These are phyloP conservation scores for Chiloscyllium plagiosum DNA, from an alignment of 2,113 vertebrate species.

Conservation along the genomic window DNA sequence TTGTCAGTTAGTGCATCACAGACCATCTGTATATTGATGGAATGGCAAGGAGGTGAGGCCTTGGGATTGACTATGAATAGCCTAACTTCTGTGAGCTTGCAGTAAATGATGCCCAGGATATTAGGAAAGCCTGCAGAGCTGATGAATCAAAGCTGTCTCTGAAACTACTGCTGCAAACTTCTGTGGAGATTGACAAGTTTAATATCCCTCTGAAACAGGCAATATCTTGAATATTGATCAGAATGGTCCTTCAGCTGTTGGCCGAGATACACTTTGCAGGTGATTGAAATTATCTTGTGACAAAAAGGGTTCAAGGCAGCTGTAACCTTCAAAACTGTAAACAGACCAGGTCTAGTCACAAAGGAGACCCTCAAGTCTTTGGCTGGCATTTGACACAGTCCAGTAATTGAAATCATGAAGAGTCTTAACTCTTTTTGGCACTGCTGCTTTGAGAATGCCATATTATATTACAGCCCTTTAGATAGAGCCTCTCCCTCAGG, in stretches of 20 bases:
- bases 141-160: not conserved
- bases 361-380: not conserved
- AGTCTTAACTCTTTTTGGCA: not conserved
- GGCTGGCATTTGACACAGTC: not conserved
- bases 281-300: constrained; percentile 10
- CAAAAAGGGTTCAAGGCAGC: not conserved
- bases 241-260: not conserved
- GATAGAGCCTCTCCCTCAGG: not conserved
- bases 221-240: not conserved
- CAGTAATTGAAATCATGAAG: not conserved
- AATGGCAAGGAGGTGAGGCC: not conserved
- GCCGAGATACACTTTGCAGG: not conserved
- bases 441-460: not conserved
- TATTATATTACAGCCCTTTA: not conserved
- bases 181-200: not conserved
- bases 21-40: not conserved
- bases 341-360: not conserved
- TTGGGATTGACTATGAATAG: not conserved
- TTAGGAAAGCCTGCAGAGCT: not conserved
- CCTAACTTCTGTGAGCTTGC: no score
- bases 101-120: not conserved
- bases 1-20: not conserved
- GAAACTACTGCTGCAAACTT: not conserved
- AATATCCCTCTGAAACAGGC: not conserved
- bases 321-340: not conserved